phyloP scores from a whole-genome alignment of 2,888 invertebrate species.

The Metellina segmentata region DNA sequence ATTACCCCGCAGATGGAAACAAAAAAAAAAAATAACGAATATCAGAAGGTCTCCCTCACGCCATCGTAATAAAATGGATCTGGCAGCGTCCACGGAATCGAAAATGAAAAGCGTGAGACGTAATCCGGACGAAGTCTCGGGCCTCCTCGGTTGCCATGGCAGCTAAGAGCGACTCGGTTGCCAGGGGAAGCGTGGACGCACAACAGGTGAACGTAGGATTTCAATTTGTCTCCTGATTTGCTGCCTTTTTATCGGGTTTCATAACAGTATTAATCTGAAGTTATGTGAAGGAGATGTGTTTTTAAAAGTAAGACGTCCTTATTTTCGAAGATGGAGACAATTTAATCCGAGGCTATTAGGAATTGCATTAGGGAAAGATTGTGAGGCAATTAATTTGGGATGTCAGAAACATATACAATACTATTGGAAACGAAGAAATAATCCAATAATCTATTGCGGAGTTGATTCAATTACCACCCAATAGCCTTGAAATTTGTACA shows the following conservation, averaged over 20 bases:
- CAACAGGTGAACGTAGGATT: conserved; percentile 1
- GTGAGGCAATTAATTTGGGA: not conserved
- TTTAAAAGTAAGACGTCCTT: not conserved
- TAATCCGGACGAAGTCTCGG: not conserved
- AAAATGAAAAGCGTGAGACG: not conserved
- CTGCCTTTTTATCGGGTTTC: not conserved
- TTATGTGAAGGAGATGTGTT: not conserved
- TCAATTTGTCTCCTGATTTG: not conserved
- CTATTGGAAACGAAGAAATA: too few relatives aligned
- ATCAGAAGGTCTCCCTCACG: not conserved
- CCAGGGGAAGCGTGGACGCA: not conserved
- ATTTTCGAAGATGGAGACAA: not conserved
- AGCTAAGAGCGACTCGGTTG: not conserved
- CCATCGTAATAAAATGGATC: not conserved
- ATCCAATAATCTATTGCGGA: too few relatives aligned
- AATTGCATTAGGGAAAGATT: not conserved
- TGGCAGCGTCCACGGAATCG: not conserved
- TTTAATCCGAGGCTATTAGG: too few relatives aligned
- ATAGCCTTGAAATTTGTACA: too few relatives aligned
- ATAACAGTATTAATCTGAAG: not conserved
- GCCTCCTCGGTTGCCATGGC: conserved; percentile 29
- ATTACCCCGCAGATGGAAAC: not conserved
- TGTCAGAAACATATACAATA: too few relatives aligned
- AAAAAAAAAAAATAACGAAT: not conserved
- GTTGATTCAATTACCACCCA: too few relatives aligned